Evolutionary conservation across 2,888 invertebrate species (phyloP), one percentile per base, ranked within the genome.

Genomic region (Synanthedon tipuliformis): DNA sequence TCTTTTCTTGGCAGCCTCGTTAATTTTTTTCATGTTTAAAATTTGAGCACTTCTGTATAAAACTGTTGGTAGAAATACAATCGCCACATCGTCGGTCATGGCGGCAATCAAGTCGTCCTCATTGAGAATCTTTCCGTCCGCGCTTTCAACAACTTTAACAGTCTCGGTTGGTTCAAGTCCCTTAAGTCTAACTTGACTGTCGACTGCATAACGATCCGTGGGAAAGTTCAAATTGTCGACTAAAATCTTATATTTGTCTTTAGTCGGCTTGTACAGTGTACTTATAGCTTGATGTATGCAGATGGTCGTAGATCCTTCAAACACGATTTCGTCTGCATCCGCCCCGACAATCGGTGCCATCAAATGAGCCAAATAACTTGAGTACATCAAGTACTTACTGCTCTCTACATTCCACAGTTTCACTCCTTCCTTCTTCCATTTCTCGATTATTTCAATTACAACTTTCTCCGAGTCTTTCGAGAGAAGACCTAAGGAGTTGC

Each of bases 171-270:
- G 74, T 1, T 78, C 69, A 40, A 71, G 78, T 0, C 83, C 83
- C 54, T 75, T 76, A 1, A 85, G 55, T 58, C 69, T 69, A 0
- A 85, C 79, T 62, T 82, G 81, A 51, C 84, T 75, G 50, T 85
- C 84, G 0, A 84, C 68, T 4, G 80, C 85, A 55, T 84, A 85
- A 23, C 78, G 69, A 54, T 85, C 84, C 0, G 84, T 81, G 0
- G 85, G 76, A 45, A 85, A 85, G 53, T 85, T 85, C 0, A 82
- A 62, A 51, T 85, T 67, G 41, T 85, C 85, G 0, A 84, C 75
- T 0, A 85, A 55, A 51, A 85, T 82, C 65, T 81, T 85, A 60
- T 76, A 83, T 48, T 62, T 75, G 0, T 64, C 58, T 49, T 62
- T 62, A 3, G 71, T 76, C 1, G 85, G 85, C 54, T 78, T 75